Percentiles rank a stretch among this genome's conserved stretches.
Evolutionary conservation across 2,113 vertebrate species (phyloP).

Genomic region (Carlito syrichta): DNA sequence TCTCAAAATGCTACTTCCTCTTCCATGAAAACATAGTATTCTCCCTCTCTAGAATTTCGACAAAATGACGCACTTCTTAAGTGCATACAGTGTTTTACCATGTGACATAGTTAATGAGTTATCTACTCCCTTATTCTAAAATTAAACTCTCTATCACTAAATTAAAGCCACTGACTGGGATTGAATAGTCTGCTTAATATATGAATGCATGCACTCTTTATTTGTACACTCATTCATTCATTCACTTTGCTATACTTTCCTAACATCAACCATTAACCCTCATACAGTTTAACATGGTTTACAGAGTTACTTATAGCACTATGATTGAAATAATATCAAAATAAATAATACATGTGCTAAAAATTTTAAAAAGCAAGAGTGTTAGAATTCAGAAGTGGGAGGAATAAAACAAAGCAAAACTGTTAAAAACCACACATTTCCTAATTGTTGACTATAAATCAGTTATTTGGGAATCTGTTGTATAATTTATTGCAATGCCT

Average conservation of each 20-base stretch:
- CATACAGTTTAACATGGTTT: neutral
- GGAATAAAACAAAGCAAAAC: neutral
- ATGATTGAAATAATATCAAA: slow-evolving; percentile 1
- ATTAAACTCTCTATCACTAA: neutral
- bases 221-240: neutral
- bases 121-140: neutral
- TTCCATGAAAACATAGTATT: neutral
- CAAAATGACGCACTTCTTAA: neutral
- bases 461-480: neutral
- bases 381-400: neutral
- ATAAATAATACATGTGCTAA: neutral
- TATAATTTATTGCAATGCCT: neutral
- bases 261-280: neutral
- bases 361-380: neutral
- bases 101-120: neutral
- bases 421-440: neutral
- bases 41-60: neutral
- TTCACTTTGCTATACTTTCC: neutral
- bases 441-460: neutral
- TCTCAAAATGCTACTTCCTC: neutral
- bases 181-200: neutral
- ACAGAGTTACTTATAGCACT: neutral
- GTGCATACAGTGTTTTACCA: neutral
- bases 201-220: neutral
- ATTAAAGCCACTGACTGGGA: neutral